A percentile compares a stretch with the other conserved stretches of the same genome.
Conservation (phyloP, 2,797 vertebrate genomes). For the Propithecus deckenii region DNA sequence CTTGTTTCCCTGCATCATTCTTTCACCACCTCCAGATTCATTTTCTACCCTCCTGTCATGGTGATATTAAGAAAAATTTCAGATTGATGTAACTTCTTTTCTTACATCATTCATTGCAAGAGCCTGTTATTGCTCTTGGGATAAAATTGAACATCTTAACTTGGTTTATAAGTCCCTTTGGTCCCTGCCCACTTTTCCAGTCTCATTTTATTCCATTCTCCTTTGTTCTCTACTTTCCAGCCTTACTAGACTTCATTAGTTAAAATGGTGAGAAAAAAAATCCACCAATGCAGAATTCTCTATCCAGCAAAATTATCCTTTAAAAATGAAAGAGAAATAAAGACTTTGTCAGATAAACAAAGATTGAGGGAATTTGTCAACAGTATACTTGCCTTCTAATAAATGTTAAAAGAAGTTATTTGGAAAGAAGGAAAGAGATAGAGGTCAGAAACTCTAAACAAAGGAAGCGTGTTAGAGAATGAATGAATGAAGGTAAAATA, state of each 20-base stretch:
- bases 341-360: not conserved
- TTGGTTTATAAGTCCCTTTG: not conserved
- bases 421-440: not conserved
- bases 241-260: not conserved
- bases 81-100: not conserved
- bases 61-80: not conserved
- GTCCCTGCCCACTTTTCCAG: not conserved
- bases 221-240: not conserved
- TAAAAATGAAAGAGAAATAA: not conserved
- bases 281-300: not conserved
- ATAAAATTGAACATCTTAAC: slow-evolving; percentile 3
- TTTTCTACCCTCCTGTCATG: not conserved
- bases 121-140: not conserved
- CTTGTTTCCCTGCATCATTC: not conserved
- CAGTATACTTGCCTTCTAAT: not conserved
- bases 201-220: not conserved
- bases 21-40: not conserved
- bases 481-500: not conserved
- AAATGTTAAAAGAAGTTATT: not conserved
- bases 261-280: not conserved
- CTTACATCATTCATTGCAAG: not conserved
- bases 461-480: not conserved
- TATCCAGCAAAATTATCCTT: not conserved
- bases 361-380: not conserved
- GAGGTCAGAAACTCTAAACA: not conserved